These are phyloP conservation scores for Malthinus seriepunctatus DNA, from an alignment of 2,888 invertebrate species.

Conservation along the genomic window DNA sequence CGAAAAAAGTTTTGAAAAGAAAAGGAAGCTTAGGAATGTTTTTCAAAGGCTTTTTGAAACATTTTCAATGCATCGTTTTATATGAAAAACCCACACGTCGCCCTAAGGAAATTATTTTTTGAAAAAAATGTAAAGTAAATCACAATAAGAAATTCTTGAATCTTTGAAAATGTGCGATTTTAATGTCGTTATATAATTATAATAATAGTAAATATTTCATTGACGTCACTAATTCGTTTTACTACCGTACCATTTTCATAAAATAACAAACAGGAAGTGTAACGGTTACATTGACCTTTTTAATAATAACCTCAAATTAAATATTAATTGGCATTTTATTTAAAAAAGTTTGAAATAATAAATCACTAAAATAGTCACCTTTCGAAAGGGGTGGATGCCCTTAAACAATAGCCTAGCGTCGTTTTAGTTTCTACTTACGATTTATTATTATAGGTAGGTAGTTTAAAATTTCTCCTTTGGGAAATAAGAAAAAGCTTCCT, in stretches of 20 bases:
- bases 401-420: too few species aligned
- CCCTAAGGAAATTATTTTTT: background rate
- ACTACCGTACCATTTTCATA: background rate
- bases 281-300: background rate
- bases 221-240: background rate
- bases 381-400: too few species aligned
- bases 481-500: too few species aligned
- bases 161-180: too few species aligned
- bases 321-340: slow-evolving; percentile 2
- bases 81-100: background rate
- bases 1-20: slow-evolving; percentile 2
- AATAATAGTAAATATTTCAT: background rate
- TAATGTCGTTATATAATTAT: too few species aligned
- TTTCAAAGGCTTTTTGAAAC: background rate
- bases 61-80: background rate
- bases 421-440: too few species aligned
- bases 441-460: too few species aligned
- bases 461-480: too few species aligned
- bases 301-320: slow-evolving; percentile 4
- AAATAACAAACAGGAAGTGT: slow-evolving; percentile 1
- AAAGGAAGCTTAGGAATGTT: background rate
- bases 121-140: background rate
- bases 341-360: too few species aligned
- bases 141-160: background rate
- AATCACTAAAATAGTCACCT: too few species aligned